Conservation (phyloP, 2,113 vertebrate species). For the Microcebus lehilahytsara region DNA sequence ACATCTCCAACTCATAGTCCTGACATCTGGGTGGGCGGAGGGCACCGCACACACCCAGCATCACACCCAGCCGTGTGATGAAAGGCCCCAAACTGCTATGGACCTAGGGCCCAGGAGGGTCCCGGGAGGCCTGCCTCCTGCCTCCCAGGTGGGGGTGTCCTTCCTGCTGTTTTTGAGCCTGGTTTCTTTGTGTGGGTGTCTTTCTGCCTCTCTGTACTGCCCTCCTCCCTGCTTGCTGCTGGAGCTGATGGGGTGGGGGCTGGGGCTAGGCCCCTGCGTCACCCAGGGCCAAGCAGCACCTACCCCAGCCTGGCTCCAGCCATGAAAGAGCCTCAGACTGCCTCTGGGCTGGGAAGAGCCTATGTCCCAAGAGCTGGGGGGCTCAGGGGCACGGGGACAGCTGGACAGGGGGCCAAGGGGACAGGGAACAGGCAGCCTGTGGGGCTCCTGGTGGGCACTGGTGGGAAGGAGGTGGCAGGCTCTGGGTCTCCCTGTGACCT, state of each 20-base stretch:
- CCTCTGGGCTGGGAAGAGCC: neutral
- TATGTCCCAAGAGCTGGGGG: neutral
- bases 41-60: neutral
- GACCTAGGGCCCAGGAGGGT: neutral
- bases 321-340: neutral
- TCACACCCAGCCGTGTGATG: neutral
- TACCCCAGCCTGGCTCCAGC: neutral
- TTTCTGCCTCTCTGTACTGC: neutral
- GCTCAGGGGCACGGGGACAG: neutral
- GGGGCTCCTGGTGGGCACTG: neutral
- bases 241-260: no score
- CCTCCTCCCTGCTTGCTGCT: neutral
- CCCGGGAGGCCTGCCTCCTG: neutral
- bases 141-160: neutral
- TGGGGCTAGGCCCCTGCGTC: neutral
- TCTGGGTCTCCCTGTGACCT: slow-evolving; percentile 73
- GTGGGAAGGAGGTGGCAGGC: no score
- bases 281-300: neutral
- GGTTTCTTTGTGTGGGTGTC: neutral
- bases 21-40: neutral
- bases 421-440: neutral
- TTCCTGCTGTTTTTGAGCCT: neutral
- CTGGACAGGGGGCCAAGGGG: neutral
- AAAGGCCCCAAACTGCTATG: neutral
- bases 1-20: neutral